phyloP scores from a whole-genome alignment of 37 sponge, comb jelly and placozoan genomes.

The Corticium candelabrum region DNA sequence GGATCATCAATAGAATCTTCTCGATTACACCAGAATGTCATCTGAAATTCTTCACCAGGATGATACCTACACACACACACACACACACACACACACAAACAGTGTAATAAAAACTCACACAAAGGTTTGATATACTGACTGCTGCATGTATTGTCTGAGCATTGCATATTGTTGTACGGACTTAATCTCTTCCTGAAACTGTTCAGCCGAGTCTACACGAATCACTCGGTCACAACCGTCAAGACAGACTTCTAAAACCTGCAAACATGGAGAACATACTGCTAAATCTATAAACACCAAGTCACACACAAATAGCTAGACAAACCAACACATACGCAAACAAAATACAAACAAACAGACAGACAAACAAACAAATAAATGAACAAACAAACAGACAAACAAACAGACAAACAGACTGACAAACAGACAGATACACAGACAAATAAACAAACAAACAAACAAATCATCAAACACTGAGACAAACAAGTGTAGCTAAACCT shows the following conservation, averaged over 20 bases:
- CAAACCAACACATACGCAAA: too few species aligned
- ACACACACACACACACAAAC: not conserved
- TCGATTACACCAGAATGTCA: not conserved
- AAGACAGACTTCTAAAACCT: not conserved
- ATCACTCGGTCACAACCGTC: slow-evolving; percentile 5
- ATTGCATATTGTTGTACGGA: slow-evolving; percentile 58
- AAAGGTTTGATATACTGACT: slow-evolving; percentile 29
- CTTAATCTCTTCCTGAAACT: slow-evolving; percentile 29
- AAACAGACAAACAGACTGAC: too few species aligned
- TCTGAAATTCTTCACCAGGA: not conserved
- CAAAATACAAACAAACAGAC: too few species aligned
- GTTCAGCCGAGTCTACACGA: slow-evolving; percentile 33
- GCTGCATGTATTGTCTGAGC: slow-evolving; percentile 39
- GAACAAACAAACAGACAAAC: too few species aligned
- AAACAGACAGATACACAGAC: too few species aligned
- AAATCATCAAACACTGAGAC: too few species aligned
- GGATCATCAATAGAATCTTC: slow-evolving; percentile 21
- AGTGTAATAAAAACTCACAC: not conserved
- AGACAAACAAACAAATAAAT: too few species aligned
- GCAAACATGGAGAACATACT: too few species aligned
- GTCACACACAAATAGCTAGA: too few species aligned
- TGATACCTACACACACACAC: not conserved
- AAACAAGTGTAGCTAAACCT: too few species aligned
- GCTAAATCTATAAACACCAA: too few species aligned
- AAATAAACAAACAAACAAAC: too few species aligned